phyloP scores from a whole-genome alignment of 2,797 vertebrate species.

The Allobates femoralis region DNA sequence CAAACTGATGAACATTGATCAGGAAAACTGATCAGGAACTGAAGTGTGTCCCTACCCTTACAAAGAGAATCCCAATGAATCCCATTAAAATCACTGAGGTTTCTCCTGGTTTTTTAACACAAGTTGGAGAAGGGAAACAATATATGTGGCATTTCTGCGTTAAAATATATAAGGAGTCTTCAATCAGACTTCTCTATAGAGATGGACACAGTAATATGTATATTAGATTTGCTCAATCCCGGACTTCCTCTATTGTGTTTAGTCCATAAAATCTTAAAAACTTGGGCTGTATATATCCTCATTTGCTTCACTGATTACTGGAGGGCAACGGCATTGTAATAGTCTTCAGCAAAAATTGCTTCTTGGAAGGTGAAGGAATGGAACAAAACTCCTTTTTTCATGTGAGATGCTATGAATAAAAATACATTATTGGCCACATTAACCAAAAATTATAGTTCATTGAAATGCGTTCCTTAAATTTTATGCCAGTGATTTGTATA shows the following conservation, averaged over 20 bases:
- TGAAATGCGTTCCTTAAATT: constrained; percentile 8
- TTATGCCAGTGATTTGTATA: constrained; percentile 13
- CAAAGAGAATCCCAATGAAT: too few relatives aligned
- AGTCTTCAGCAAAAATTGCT: neutral
- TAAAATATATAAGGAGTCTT: neutral
- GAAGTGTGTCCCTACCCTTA: too few relatives aligned
- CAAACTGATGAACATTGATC: too few relatives aligned
- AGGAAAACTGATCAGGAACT: too few relatives aligned
- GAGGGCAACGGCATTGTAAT: neutral
- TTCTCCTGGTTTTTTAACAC: too few relatives aligned
- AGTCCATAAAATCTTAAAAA: neutral
- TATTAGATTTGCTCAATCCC: neutral
- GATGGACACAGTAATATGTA: neutral
- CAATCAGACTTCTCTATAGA: neutral
- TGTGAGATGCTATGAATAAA: neutral
- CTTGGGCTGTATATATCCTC: neutral
- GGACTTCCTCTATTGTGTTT: neutral
- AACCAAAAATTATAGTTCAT: neutral
- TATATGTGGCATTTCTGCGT: neutral
- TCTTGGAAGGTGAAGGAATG: neutral
- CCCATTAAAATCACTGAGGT: too few relatives aligned
- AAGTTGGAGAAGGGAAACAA: too few relatives aligned
- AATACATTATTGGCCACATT: constrained; percentile 9
- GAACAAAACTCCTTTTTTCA: neutral
- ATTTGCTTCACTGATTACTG: neutral